These are phyloP conservation scores for Muschampia plurimacula DNA, from an alignment of 2,888 invertebrate genomes.

Conservation along the genomic window DNA sequence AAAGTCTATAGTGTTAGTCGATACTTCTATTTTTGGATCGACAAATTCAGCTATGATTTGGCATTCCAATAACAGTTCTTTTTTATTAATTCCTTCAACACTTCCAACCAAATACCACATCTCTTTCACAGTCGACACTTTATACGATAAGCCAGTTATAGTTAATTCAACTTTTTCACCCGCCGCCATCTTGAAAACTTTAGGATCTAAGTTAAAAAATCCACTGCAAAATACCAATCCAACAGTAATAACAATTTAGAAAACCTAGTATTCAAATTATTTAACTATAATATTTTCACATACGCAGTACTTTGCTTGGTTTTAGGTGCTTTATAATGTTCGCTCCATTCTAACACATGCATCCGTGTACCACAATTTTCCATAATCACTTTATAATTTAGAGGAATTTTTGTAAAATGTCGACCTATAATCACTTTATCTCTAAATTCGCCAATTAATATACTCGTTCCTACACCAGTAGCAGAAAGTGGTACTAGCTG, in stretches of 20 bases:
- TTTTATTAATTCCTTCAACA: conserved; percentile 82
- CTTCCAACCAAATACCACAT: conserved; percentile 86
- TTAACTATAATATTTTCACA: conserved; percentile 43
- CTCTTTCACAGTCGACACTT: conserved; percentile 77
- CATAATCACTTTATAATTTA: conserved; percentile 73
- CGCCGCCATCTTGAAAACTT: conserved; percentile 72
- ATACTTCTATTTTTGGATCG: conserved; percentile 84
- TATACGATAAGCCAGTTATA: conserved; percentile 69
- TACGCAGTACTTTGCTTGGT: conserved; percentile 64
- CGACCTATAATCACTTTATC: conserved; percentile 87
- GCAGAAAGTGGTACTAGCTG: conserved; percentile 82
- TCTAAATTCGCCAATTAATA: conserved; percentile 86
- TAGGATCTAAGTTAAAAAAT: conserved; percentile 79
- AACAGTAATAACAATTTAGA: neutral
- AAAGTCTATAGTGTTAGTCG: conserved; percentile 77
- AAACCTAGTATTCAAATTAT: neutral
- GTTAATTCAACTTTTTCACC: conserved; percentile 72
- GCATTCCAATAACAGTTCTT: conserved; percentile 80
- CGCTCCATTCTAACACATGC: conserved; percentile 83
- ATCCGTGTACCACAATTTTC: conserved; percentile 84
- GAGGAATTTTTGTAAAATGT: conserved; percentile 85
- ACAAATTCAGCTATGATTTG: conserved; percentile 84
- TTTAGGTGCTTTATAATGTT: conserved; percentile 74
- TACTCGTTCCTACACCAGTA: conserved; percentile 88
- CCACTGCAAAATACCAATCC: conserved; percentile 57